Conservation (phyloP, 2,113 vertebrate genomes). For the Neogale vison region DNA sequence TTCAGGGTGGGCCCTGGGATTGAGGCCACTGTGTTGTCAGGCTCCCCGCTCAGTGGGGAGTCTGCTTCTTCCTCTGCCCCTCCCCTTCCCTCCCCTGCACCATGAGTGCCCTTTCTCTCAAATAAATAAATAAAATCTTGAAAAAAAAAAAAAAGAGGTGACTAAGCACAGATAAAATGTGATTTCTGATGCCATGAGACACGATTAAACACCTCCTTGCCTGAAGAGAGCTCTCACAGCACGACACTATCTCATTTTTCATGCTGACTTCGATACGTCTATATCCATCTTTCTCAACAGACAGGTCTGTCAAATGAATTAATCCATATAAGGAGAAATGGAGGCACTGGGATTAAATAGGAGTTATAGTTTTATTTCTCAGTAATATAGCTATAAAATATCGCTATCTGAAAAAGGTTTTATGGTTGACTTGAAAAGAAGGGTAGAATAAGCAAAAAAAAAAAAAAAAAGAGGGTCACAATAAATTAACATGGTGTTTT, state of each 20-base stretch:
- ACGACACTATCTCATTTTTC: background rate
- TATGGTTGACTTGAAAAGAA: background rate
- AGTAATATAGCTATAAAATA: background rate
- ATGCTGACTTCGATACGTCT: background rate
- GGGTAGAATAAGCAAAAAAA: background rate
- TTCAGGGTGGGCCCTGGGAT: background rate
- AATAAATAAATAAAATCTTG: background rate
- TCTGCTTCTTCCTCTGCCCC: background rate
- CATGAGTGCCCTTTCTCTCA: background rate
- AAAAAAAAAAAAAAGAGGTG: background rate
- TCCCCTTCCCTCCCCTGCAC: background rate
- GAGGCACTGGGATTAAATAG: background rate
- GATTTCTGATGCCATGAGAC: background rate
- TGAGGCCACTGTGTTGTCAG: background rate
- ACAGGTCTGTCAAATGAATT: background rate
- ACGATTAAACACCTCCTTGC: background rate
- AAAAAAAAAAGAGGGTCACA: background rate
- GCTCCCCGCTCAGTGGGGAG: background rate
- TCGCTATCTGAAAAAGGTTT: background rate
- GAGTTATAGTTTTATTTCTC: background rate
- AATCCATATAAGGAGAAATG: background rate
- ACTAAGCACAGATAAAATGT: background rate
- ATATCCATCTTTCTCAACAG: background rate
- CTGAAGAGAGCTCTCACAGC: background rate
- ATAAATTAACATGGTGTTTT: background rate